Base-by-base conservation (phyloP, 2,888 invertebrate genomes). In the Macrosoma leucophasiata region DNA sequence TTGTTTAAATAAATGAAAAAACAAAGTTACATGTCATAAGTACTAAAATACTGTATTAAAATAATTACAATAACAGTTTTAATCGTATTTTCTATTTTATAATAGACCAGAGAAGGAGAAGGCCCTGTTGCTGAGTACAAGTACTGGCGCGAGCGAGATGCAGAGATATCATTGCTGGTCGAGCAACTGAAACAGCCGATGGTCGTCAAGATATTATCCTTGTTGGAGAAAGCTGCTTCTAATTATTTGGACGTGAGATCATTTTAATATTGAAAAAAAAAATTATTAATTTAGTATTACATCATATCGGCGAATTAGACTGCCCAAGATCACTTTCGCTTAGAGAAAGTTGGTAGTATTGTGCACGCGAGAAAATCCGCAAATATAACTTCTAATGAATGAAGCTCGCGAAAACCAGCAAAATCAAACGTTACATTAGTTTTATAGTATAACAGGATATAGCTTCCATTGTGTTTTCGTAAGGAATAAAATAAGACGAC, bases 121-220 rank as follows among this genome's bases (percentile, higher is more conserved):
- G 93, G 93, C 0, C 95, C 96, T 0, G 86, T 96, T 33, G 90
- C 93, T 0, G 96, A 96, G 62, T 93, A 93, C 58, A 90, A 91
- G 40, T 93, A 92, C 54, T 97, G 96, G 96, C 87, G 92, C 30
- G 91, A 93, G 54, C 86, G 92, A 42, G 92, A 95, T 60, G 88
- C 90, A 0, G 91, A 91, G 32, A 79, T 95, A 12, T 92, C 94
- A 35, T 84, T 91, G 13, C 73, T 95, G 1, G 88, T 91, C 12
- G 95, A 96, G 51, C 95, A 96, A 61, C 72, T 96, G 20, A 93
- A 93, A 57, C 89, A 91, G 20, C 89, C 90, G 0, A 86, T 85
- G 46, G 88, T 93, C 0, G 77, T 87, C 26, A 84, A 86, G 52
- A 89, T 93, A 49, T 61, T 90, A 6, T 59, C 74, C 3, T 56